Evolutionary conservation across 2,888 invertebrate species (phyloP).

Genomic region (Gastracanthus pulcherrimus): DNA sequence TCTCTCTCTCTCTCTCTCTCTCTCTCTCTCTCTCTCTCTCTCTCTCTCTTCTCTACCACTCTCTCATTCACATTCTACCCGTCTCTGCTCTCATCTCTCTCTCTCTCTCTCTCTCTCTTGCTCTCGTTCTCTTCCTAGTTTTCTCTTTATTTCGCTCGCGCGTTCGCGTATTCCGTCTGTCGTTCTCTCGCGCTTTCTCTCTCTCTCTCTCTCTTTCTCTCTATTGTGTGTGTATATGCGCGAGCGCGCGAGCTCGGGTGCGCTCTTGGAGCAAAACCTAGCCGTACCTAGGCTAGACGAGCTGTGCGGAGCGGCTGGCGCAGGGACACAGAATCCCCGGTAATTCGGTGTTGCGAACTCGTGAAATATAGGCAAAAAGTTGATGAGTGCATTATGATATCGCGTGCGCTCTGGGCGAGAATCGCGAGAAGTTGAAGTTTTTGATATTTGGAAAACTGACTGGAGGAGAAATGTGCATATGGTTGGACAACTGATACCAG

Average conservation of each 20-base stretch:
- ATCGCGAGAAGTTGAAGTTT: too few species aligned
- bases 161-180: not conserved
- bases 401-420: too few species aligned
- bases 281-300: conserved; percentile 67
- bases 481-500: too few species aligned
- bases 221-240: conserved; percentile 46
- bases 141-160: conserved; percentile 9
- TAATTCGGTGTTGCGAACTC: conserved; percentile 63
- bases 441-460: too few species aligned
- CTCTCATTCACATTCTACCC: conserved; percentile 18
- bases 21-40: too few species aligned
- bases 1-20: conserved; percentile 8
- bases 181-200: not conserved
- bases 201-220: conserved; percentile 4
- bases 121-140: conserved; percentile 36
- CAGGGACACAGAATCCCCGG: conserved; percentile 31
- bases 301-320: conserved; percentile 10
- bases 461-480: too few species aligned
- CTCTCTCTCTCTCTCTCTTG: conserved; percentile 55
- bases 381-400: too few species aligned
- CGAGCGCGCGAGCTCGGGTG: not conserved
- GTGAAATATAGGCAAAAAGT: conserved; percentile 10
- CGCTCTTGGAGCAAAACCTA: conserved; percentile 53
- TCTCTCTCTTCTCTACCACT: conserved; percentile 41
- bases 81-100: not conserved